Evolutionary conservation across 1,140 invertebrate species (phyloP).

Genomic region (Caenorhabditis latens): DNA sequence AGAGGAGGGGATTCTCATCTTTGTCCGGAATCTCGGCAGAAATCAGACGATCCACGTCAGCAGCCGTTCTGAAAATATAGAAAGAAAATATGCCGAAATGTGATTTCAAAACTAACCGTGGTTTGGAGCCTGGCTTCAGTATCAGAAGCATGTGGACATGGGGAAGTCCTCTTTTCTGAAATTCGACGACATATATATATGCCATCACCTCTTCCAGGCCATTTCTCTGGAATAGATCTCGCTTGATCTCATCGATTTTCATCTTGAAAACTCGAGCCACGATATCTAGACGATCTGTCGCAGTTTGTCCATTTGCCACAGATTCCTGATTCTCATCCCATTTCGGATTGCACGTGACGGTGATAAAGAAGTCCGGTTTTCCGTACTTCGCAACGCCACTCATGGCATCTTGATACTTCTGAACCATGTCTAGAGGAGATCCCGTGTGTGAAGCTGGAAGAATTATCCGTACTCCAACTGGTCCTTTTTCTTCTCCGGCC

Average conservation of each 20-base stretch:
- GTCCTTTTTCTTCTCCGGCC: no score
- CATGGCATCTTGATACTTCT: no score
- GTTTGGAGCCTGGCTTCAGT: slow-evolving; percentile 28
- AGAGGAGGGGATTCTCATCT: neutral
- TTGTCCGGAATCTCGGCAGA: slow-evolving; percentile 17
- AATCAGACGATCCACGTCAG: neutral
- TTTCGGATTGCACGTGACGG: no score
- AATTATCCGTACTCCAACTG: no score
- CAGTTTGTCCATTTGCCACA: no score
- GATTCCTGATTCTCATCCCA: no score
- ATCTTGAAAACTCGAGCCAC: no score
- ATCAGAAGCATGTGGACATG: slow-evolving; percentile 80
- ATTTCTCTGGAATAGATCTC: neutral
- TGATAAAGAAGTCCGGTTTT: no score
- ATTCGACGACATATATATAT: slow-evolving; percentile 78
- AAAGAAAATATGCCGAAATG: neutral
- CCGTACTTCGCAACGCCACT: no score
- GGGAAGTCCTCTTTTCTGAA: slow-evolving; percentile 80
- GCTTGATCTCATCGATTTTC: neutral
- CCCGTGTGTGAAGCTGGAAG: no score
- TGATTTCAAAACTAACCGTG: neutral
- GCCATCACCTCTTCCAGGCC: slow-evolving; percentile 71
- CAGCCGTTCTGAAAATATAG: neutral
- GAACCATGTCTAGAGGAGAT: no score
- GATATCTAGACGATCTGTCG: no score